phyloP scores from a whole-genome alignment of 2,797 vertebrate species.

The Gobionotothen gibberifrons region DNA sequence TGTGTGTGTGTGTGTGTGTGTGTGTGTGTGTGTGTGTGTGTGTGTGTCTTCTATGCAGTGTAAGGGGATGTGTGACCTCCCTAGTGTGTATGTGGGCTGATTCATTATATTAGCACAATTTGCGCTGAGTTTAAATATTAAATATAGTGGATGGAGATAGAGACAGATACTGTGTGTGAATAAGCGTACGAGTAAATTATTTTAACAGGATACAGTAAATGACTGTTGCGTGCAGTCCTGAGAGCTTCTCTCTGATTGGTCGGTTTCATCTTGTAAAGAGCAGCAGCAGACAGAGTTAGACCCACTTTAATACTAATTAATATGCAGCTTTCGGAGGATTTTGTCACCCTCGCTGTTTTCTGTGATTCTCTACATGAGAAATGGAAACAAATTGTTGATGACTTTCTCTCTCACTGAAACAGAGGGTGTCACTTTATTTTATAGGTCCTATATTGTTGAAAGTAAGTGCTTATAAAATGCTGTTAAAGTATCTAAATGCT shows the following conservation, averaged over 20 bases:
- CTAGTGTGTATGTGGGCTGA: conserved; percentile 57
- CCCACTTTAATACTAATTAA: conserved; percentile 47
- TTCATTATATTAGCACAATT: conserved; percentile 68
- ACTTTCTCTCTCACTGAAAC: conserved; percentile 8
- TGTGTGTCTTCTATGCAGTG: conserved; percentile 13
- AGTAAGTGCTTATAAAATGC: background rate
- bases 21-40: conserved; percentile 16
- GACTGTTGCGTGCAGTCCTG: conserved; percentile 67
- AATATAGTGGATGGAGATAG: conserved; percentile 3
- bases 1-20: conserved; percentile 18
- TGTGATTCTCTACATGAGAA: conserved; percentile 25
- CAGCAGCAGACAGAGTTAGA: conserved; percentile 36
- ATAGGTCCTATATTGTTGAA: background rate
- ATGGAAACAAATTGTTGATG: conserved; percentile 21
- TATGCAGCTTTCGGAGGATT: conserved; percentile 43
- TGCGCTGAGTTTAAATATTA: conserved; percentile 38
- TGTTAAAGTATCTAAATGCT: background rate
- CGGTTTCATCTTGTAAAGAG: conserved; percentile 36
- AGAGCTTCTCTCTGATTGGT: conserved; percentile 66
- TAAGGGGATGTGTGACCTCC: conserved; percentile 54
- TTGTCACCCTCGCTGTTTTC: conserved; percentile 47
- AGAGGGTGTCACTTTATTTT: background rate
- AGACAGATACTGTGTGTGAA: conserved; percentile 44
- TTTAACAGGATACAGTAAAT: conserved; percentile 78
- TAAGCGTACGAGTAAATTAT: conserved; percentile 82